Percentiles rank a stretch among this genome's conserved stretches.
phyloP scores from a whole-genome alignment of 2,797 vertebrate genomes.

The Poecile montanus region DNA sequence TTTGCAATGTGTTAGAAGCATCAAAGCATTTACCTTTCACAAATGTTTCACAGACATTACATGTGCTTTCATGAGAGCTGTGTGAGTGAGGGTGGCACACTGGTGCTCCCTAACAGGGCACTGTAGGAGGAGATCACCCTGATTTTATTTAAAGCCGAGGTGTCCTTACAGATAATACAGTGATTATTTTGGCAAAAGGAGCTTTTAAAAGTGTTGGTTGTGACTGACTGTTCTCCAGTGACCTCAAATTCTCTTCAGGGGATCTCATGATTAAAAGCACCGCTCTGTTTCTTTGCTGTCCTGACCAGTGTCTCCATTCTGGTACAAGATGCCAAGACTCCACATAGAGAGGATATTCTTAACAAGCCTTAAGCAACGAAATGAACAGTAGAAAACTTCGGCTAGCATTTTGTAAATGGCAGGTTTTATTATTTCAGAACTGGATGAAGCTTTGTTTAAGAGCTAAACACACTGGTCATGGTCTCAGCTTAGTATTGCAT shows the following conservation, averaged over 20 bases:
- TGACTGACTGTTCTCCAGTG: slow-evolving; percentile 42
- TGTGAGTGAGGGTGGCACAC: background rate
- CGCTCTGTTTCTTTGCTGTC: background rate
- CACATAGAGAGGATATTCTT: slow-evolving; percentile 17
- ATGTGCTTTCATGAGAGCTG: background rate
- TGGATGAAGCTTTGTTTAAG: slow-evolving; percentile 45
- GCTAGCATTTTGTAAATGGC: slow-evolving; percentile 2
- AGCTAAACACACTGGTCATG: background rate
- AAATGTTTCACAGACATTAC: background rate
- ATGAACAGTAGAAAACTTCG: background rate
- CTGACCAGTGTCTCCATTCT: slow-evolving; percentile 15
- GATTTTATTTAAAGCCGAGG: slow-evolving; percentile 40
- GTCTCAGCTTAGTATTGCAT: slow-evolving; percentile 3
- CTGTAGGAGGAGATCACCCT: background rate
- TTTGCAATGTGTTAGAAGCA: background rate
- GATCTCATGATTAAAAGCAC: slow-evolving; percentile 15
- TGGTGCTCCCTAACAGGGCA: background rate
- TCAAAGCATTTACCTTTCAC: background rate
- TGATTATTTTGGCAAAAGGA: slow-evolving; percentile 22
- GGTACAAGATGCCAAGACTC: slow-evolving; percentile 36
- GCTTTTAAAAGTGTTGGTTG: background rate
- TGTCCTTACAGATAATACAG: slow-evolving; percentile 39
- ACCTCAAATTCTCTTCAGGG: slow-evolving; percentile 56
- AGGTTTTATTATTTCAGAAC: slow-evolving; percentile 10
- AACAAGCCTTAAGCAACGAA: slow-evolving; percentile 47